Percentiles rank a stretch among this genome's conserved stretches.
Conservation (phyloP, 2,888 invertebrate species). For the Epistrophe eligans region DNA sequence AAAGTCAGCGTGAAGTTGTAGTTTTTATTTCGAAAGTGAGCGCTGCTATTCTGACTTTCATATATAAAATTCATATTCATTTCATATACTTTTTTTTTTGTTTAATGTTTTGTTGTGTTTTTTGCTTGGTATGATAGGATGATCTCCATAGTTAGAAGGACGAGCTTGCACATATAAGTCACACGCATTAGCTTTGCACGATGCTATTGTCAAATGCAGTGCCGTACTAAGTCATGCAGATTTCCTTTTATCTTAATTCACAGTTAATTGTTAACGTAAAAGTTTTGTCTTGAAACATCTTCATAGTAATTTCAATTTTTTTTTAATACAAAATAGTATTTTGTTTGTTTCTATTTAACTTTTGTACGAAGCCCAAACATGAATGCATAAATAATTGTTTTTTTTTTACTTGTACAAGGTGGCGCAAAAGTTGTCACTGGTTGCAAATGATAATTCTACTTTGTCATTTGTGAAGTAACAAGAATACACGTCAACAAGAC, state of each 20-base stretch:
- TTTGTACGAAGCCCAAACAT: too few relatives aligned
- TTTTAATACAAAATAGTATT: too few relatives aligned
- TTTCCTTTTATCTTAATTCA: background rate
- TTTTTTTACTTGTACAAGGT: too few relatives aligned
- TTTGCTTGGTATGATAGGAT: constrained; percentile 35
- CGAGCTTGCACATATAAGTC: constrained; percentile 10
- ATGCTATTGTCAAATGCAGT: background rate
- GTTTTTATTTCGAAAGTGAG: constrained; percentile 44
- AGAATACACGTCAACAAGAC: too few relatives aligned
- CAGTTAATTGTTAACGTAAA: too few relatives aligned
- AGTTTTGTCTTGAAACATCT: too few relatives aligned
- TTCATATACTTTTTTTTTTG: constrained; percentile 2
- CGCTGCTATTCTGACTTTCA: constrained; percentile 32
- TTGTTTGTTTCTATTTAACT: too few relatives aligned
- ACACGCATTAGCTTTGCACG: constrained; percentile 28
- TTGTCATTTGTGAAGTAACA: too few relatives aligned
- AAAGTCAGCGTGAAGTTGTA: constrained; percentile 59
- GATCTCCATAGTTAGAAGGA: constrained; percentile 18
- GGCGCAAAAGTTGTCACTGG: too few relatives aligned
- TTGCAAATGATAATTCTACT: too few relatives aligned
- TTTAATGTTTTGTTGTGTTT: constrained; percentile 25
- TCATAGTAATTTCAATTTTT: too few relatives aligned
- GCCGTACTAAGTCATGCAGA: background rate
- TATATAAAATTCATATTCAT: constrained; percentile 64
- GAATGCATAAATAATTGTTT: too few relatives aligned